A percentile compares a stretch with the other conserved stretches of the same genome.
Conservation (phyloP, 2,888 invertebrate species). For the Hofmannophila pseudospretella region DNA sequence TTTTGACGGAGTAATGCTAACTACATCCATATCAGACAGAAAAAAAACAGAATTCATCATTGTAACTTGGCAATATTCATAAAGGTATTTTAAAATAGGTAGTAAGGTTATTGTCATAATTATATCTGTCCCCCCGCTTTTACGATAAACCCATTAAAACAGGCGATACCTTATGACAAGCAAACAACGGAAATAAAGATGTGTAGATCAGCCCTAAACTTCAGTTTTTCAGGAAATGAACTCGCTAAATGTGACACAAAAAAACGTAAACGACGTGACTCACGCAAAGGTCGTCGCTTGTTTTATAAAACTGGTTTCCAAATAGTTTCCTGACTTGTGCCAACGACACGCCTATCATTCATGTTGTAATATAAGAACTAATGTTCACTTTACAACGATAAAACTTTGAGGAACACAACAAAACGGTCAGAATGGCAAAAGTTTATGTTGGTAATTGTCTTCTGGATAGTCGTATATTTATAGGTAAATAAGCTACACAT, state of each 20-base stretch:
- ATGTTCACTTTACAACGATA: slow-evolving; percentile 6
- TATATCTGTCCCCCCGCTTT: too few relatives aligned
- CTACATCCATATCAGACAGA: too few relatives aligned
- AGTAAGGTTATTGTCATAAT: too few relatives aligned
- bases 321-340: slow-evolving; percentile 18
- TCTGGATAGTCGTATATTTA: too few relatives aligned
- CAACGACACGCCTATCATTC: slow-evolving; percentile 18
- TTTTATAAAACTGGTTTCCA: slow-evolving; percentile 31
- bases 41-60: too few relatives aligned
- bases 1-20: too few relatives aligned
- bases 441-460: too few relatives aligned
- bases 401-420: slow-evolving; percentile 1
- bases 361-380: slow-evolving; percentile 9
- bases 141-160: too few relatives aligned
- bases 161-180: neutral
- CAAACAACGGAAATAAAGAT: slow-evolving; percentile 2
- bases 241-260: slow-evolving; percentile 6
- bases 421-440: too few relatives aligned
- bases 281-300: slow-evolving; percentile 33
- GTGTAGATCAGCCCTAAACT: neutral
- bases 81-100: too few relatives aligned
- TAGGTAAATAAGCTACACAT: too few relatives aligned
- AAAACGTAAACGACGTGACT: slow-evolving; percentile 13
- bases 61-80: too few relatives aligned
- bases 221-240: slow-evolving; percentile 9